Conservation (phyloP, 2,113 vertebrate genomes). For the Carassius carassius region DNA sequence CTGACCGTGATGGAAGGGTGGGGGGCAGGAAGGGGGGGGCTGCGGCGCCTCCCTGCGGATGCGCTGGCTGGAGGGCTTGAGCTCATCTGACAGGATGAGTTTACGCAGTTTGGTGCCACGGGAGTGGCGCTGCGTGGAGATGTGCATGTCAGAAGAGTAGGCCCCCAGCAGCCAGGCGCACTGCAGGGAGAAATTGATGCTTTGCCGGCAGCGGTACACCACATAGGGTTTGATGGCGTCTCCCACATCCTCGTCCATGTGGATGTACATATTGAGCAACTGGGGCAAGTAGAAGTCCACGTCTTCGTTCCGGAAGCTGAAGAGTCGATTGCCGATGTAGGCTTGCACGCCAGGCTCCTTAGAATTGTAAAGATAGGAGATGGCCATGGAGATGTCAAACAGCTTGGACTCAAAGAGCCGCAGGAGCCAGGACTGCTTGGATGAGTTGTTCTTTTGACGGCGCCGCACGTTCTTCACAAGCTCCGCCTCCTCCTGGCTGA, state of each 20-base stretch:
- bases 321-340: conserved; percentile 93
- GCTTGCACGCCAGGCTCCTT: conserved; percentile 97
- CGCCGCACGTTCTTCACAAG: conserved; percentile 74
- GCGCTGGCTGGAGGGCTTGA: conserved; percentile 80
- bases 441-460: conserved; percentile 84
- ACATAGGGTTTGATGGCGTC: conserved; percentile 97
- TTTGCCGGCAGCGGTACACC: conserved; percentile 95
- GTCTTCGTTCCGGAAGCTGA: conserved; percentile 88
- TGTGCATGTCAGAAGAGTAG: conserved; percentile 97
- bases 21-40: conserved; percentile 60
- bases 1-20: background rate
- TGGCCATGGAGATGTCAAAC: conserved; percentile 97
- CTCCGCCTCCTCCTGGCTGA: conserved; percentile 69
- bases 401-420: conserved; percentile 95
- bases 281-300: conserved; percentile 96
- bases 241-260: conserved; percentile 96
- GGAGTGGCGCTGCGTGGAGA: conserved; percentile 93
- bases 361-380: conserved; percentile 95
- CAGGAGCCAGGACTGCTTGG: conserved; percentile 93
- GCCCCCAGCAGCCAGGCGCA: conserved; percentile 92
- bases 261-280: conserved; percentile 97
- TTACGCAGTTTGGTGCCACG: conserved; percentile 90
- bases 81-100: conserved; percentile 92
- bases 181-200: conserved; percentile 90
- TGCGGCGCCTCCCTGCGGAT: conserved; percentile 74